Base-by-base conservation (phyloP, 37 sponge, comb jelly and placozoan species). In the Oopsacas minuta region DNA sequence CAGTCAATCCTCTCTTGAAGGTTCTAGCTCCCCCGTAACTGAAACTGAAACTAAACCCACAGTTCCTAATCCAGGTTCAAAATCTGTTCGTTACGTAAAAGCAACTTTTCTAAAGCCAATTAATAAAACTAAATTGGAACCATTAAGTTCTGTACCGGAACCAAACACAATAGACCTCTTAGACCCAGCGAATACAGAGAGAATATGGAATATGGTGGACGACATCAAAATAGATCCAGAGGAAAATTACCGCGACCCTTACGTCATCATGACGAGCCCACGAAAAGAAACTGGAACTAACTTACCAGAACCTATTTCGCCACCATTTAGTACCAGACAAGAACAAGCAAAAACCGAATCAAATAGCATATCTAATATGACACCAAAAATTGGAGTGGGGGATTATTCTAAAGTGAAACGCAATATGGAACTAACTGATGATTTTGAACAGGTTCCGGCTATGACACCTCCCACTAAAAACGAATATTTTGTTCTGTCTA, bases 401-500 rank as follows among this genome's bases (percentile, higher is more conserved):
- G 75, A 61, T 32, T 61, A 61, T n/a, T 61, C 75, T 10, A 12
- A 32, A 3, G 30, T 61, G 20, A 10, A n/a, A 10, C 75, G 75
- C 32, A 61, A 61, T 61, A 10, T 61, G 75, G 30, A 10, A 61
- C 7, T 25, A n/a, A 61, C 75, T 5, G 75, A 61, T n/a, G 75
- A 61, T n/a, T 25, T 61, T 25, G 75, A 61, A 61, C 75, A 61
- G 28, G 75, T 61, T 10, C 75, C 75, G 7, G 3, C 7, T 61
- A 32, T 61, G 30, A 3, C 30, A 25, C 75, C 75, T 10, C 75
- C 75, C 30, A 20, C 75, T 32, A n/a, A 10, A 10, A 61, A 61
- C 30, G 75, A 61, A 61, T 61, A 61, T n/a, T 61, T 61, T 61
- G 75, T 61, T n/a, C 75, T 61, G 22, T 61, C 75, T 20, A 32